phyloP scores from a whole-genome alignment of 2,888 invertebrate genomes.

The Cantharis lateralis region DNA sequence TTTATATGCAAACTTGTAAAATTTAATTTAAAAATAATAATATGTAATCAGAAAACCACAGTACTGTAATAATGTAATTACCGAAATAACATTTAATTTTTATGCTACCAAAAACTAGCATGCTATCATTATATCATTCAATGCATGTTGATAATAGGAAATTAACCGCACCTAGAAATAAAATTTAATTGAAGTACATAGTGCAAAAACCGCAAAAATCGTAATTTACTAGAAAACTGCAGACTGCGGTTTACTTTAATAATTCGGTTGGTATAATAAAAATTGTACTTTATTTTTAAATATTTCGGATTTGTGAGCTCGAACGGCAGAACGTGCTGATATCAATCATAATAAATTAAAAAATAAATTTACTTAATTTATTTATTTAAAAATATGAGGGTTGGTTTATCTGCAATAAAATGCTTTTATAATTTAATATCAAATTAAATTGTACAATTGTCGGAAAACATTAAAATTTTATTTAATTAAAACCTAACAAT shows the following conservation, averaged over 20 bases:
- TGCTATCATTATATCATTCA: background rate
- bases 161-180: conserved; percentile 12
- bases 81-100: background rate
- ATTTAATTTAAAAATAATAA: background rate
- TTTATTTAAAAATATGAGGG: too few species aligned
- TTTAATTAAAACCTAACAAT: too few species aligned
- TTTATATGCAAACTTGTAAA: background rate
- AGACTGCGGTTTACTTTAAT: conserved; percentile 3
- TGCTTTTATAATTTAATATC: background rate
- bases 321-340: background rate
- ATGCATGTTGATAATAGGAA: conserved; percentile 4
- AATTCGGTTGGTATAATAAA: background rate
- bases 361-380: background rate
- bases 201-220: conserved; percentile 10
- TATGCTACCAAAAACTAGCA: background rate
- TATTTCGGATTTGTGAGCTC: background rate
- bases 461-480: too few species aligned
- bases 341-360: background rate
- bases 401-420: background rate
- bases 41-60: background rate
- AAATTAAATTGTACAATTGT: too few species aligned
- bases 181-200: conserved; percentile 20
- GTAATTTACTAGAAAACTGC: conserved; percentile 14
- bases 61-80: background rate
- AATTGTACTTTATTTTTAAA: background rate